These are phyloP conservation scores for Aplysia californica DNA, from an alignment of 1,140 invertebrate species.

Conservation along the genomic window DNA sequence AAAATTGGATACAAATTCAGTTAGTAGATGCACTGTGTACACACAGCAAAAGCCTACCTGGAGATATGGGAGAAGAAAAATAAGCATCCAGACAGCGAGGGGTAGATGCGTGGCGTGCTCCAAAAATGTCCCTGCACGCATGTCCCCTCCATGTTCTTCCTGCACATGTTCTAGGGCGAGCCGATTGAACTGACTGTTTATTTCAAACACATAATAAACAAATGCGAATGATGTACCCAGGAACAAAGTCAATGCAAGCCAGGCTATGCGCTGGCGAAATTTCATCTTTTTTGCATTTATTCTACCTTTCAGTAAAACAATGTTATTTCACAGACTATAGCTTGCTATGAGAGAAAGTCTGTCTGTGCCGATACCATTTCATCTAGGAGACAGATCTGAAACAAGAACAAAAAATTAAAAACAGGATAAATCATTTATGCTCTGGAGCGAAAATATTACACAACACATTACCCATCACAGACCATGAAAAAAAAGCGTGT, in stretches of 20 bases:
- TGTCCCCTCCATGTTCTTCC: conserved; percentile 40
- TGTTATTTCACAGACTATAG: too few species aligned
- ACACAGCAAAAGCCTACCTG: conserved; percentile 42
- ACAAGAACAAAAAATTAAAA: too few species aligned
- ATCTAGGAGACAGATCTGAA: too few species aligned
- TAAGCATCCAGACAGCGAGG: conserved; percentile 46
- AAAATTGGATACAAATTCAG: too few species aligned
- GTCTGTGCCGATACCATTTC: too few species aligned
- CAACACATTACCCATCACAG: too few species aligned
- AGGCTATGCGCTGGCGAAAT: conserved; percentile 60
- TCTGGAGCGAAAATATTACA: too few species aligned
- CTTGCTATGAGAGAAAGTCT: too few species aligned
- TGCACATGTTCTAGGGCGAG: conserved; percentile 57
- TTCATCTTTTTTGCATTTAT: conserved; percentile 52
- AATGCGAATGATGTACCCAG: conserved; percentile 47
- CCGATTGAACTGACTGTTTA: conserved; percentile 57
- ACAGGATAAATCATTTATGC: too few species aligned
- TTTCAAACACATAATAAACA: conserved; percentile 62
- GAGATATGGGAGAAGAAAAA: conserved; percentile 55
- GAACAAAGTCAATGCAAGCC: conserved; percentile 48
- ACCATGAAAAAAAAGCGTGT: too few species aligned
- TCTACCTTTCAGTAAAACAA: too few species aligned
- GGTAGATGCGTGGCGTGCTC: conserved; percentile 57
- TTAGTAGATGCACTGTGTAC: too few species aligned
- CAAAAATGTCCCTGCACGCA: conserved; percentile 32